Conservation (phyloP, 2,113 vertebrate species). For the Rousettus leschenaultii region DNA sequence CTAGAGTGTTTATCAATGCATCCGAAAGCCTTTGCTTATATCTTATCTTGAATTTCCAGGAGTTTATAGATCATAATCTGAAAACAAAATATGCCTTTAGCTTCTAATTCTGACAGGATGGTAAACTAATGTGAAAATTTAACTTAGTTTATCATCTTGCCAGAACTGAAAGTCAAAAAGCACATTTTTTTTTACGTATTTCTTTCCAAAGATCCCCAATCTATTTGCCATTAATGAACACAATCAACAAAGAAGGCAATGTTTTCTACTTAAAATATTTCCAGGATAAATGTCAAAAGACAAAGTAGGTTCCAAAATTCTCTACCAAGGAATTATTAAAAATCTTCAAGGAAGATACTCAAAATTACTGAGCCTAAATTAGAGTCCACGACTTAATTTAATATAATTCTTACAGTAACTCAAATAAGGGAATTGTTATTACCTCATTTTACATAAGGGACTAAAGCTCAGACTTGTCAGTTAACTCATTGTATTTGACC, state of each 20-base stretch:
- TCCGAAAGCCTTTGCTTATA: neutral
- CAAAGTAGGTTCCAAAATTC: neutral
- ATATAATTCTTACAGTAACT: neutral
- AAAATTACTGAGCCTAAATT: neutral
- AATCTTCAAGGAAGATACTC: neutral
- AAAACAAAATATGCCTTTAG: conserved; percentile 2
- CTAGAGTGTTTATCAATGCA: neutral
- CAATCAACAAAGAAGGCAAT: neutral
- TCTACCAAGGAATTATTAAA: neutral
- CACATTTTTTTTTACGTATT: neutral
- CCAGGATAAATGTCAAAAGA: neutral
- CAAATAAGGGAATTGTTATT: neutral
- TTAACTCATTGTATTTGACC: neutral
- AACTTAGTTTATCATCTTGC: neutral
- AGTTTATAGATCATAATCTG: neutral
- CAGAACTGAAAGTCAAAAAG: neutral
- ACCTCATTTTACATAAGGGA: neutral
- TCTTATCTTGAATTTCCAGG: neutral
- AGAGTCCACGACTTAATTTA: neutral
- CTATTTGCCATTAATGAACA: neutral
- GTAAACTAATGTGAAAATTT: neutral
- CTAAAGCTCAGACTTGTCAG: neutral
- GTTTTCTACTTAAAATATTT: neutral
- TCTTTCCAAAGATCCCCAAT: neutral
- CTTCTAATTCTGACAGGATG: neutral